A percentile compares a stretch with the other conserved stretches of the same genome.
Conservation (phyloP, 2,888 invertebrate species). For the Cephus sareptanus region DNA sequence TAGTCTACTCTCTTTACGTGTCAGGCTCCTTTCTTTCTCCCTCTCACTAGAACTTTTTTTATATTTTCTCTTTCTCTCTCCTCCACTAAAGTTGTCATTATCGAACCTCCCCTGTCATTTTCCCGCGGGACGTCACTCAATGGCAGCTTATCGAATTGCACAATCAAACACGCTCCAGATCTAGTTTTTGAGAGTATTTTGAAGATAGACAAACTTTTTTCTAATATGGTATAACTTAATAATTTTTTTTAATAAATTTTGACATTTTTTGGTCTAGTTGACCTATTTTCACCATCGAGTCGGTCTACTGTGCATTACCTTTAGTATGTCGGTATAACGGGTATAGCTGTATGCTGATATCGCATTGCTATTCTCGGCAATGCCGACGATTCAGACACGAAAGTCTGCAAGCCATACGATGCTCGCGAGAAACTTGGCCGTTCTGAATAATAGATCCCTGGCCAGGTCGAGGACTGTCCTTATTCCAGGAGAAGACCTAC, state of each 20-base stretch:
- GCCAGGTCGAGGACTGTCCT: background rate
- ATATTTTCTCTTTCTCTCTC: conserved; percentile 33
- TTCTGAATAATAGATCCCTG: background rate
- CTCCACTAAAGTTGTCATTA: conserved; percentile 2
- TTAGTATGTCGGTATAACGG: background rate
- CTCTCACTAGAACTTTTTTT: background rate
- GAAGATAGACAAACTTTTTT: background rate
- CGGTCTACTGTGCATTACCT: background rate
- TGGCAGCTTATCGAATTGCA: background rate
- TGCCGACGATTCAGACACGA: background rate
- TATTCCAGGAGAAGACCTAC: background rate
- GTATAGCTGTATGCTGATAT: background rate
- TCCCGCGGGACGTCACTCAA: background rate
- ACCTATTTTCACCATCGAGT: background rate
- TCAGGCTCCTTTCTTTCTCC: conserved; percentile 2
- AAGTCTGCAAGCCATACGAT: background rate
- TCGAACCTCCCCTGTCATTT: background rate
- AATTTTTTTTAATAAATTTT: background rate
- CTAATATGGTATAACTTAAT: too few species aligned
- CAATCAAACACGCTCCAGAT: background rate
- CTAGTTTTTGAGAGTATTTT: background rate
- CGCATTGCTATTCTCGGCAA: background rate
- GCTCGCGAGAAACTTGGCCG: background rate
- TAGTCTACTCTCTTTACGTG: conserved; percentile 20
- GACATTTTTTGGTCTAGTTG: background rate